phyloP scores from a whole-genome alignment of 2,797 vertebrate genomes.

The Apogon talboti region DNA sequence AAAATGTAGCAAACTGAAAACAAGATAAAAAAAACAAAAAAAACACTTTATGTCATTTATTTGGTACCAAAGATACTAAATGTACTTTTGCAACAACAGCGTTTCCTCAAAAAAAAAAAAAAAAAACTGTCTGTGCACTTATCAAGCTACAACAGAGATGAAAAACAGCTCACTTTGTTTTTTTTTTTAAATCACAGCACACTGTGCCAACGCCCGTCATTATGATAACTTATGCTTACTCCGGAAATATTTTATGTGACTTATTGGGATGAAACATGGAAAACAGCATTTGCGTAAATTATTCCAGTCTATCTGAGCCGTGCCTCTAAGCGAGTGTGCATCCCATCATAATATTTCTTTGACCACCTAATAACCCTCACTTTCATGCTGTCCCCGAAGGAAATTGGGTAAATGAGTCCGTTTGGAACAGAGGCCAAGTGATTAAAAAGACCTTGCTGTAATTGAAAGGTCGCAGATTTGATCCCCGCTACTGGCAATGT shows the following conservation, averaged over 20 bases:
- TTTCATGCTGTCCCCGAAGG: slow-evolving; percentile 21
- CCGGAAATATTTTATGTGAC: slow-evolving; percentile 24
- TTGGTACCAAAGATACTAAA: slow-evolving; percentile 44
- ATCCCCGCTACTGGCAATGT: slow-evolving; percentile 44
- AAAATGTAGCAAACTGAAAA: slow-evolving; percentile 20
- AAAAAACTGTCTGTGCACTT: slow-evolving; percentile 35
- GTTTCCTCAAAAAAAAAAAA: slow-evolving; percentile 10
- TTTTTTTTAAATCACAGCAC: slow-evolving; percentile 26
- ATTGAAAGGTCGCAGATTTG: slow-evolving; percentile 71
- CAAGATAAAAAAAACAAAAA: slow-evolving; percentile 4
- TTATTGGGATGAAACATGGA: slow-evolving; percentile 27
- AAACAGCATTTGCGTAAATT: slow-evolving; percentile 32
- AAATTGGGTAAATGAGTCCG: slow-evolving; percentile 21
- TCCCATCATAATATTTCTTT: slow-evolving; percentile 14
- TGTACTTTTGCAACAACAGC: slow-evolving; percentile 24
- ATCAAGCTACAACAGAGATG: background rate
- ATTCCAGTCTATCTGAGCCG: background rate
- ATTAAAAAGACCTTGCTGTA: slow-evolving; percentile 57
- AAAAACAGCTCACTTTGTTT: slow-evolving; percentile 44
- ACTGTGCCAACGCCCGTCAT: slow-evolving; percentile 45
- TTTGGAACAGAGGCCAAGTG: slow-evolving; percentile 27
- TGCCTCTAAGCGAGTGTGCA: background rate
- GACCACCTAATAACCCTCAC: slow-evolving; percentile 16
- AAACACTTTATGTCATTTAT: slow-evolving; percentile 28
- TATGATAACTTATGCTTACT: slow-evolving; percentile 29